phyloP scores from a whole-genome alignment of 2,113 vertebrate species.

The Sula dactylatra region DNA sequence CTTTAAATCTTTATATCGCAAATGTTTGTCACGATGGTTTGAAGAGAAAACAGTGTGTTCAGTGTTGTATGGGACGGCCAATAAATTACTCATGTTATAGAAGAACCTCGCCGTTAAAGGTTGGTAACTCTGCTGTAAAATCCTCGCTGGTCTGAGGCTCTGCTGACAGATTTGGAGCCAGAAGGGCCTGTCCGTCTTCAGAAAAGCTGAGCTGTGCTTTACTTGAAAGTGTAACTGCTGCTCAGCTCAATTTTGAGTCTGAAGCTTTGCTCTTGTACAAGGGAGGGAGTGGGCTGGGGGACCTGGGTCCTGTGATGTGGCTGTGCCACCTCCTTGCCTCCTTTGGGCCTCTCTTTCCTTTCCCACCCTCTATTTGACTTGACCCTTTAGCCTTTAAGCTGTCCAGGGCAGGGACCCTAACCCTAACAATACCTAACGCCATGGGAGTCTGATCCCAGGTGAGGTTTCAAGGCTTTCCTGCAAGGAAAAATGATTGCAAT shows the following conservation, averaged over 20 bases:
- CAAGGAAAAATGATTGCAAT: neutral
- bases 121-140: neutral
- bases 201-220: neutral
- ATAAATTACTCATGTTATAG: neutral
- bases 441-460: neutral
- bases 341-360: neutral
- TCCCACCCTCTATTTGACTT: neutral
- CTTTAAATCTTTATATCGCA: neutral
- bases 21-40: neutral
- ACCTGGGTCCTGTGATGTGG: fast-evolving
- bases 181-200: neutral
- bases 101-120: neutral
- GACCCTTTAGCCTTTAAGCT: neutral
- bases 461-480: conserved; percentile 13
- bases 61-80: neutral
- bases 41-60: neutral
- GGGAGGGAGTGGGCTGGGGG: neutral
- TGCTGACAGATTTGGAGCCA: neutral
- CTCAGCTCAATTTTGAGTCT: neutral
- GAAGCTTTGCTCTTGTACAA: neutral
- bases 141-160: neutral
- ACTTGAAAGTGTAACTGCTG: neutral
- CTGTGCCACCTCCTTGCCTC: neutral
- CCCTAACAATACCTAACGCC: neutral
- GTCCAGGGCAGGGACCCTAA: neutral